Evolutionary conservation across 2,888 invertebrate genomes (phyloP).

Genomic region (Leucozona laternaria): DNA sequence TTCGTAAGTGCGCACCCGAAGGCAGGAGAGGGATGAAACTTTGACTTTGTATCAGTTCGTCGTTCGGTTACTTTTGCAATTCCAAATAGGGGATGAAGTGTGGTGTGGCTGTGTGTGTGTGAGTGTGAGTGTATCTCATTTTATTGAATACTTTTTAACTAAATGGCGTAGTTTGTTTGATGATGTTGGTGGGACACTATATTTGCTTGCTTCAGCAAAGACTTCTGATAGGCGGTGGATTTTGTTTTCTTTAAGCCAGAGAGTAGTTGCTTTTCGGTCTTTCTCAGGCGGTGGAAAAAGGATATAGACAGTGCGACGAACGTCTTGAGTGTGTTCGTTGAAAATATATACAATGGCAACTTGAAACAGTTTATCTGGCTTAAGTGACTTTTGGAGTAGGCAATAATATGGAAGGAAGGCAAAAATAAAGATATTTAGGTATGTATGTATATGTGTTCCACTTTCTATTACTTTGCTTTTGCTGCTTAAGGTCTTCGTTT

Average conservation of each 20-base stretch:
- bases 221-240: slow-evolving; percentile 69
- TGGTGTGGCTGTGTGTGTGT: slow-evolving; percentile 37
- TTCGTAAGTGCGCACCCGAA: slow-evolving; percentile 59
- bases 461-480: slow-evolving; percentile 51
- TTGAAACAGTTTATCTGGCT: slow-evolving; percentile 73
- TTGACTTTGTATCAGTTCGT: slow-evolving; percentile 70
- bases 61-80: slow-evolving; percentile 73
- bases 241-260: slow-evolving; percentile 19
- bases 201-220: slow-evolving; percentile 19
- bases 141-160: slow-evolving; percentile 47
- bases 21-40: slow-evolving; percentile 72
- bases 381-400: slow-evolving; percentile 63
- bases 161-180: slow-evolving; percentile 63
- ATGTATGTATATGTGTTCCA: slow-evolving; percentile 39
- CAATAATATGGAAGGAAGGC: slow-evolving; percentile 41
- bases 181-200: slow-evolving; percentile 43
- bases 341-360: slow-evolving; percentile 64
- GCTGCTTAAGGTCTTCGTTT: neutral
- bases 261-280: slow-evolving; percentile 50
- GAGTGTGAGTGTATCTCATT: slow-evolving; percentile 49
- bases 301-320: slow-evolving; percentile 40
- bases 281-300: slow-evolving; percentile 51
- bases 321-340: slow-evolving; percentile 45
- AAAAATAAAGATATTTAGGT: slow-evolving; percentile 20
- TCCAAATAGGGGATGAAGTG: slow-evolving; percentile 68